phyloP scores from a whole-genome alignment of 2,888 invertebrate genomes.

The Hypselothyrea guttata region DNA sequence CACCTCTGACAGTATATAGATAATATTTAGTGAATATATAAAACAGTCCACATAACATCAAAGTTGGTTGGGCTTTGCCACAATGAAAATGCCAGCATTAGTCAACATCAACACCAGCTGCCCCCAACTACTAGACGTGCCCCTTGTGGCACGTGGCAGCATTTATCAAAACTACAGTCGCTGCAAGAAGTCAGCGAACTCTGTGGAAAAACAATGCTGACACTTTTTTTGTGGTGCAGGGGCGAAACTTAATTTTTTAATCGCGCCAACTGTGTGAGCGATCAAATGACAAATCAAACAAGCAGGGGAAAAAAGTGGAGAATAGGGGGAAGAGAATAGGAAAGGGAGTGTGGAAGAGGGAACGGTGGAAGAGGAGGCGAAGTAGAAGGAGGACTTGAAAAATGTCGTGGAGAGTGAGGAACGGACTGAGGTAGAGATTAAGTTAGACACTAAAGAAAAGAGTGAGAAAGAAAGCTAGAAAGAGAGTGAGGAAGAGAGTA shows the following conservation, averaged over 20 bases:
- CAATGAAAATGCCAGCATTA: conserved; percentile 29
- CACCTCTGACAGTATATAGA: no score
- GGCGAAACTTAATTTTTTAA: conserved; percentile 66
- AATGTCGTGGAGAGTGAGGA: no score
- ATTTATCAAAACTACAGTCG: conserved; percentile 41
- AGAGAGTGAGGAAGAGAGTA: no score
- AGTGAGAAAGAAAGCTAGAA: no score
- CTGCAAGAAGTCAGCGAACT: conserved; percentile 57
- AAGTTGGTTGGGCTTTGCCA: no score
- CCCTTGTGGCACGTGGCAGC: conserved; percentile 49
- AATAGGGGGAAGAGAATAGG: conserved; percentile 28
- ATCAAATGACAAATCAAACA: conserved; percentile 80
- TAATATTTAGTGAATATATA: no score
- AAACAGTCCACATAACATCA: no score
- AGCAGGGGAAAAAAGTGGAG: conserved; percentile 48
- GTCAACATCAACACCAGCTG: conserved; percentile 37
- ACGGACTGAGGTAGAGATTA: no score
- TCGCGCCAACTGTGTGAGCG: conserved; percentile 69
- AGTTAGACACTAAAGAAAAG: no score
- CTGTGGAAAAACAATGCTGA: conserved; percentile 40
- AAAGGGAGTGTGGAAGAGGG: conserved; percentile 3
- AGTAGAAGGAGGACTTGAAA: no score
- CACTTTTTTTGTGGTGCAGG: conserved; percentile 24
- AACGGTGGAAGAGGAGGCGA: conserved; percentile 9
- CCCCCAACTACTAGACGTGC: not conserved